These are phyloP conservation scores for Pogonomyrmex californicus DNA, from an alignment of 1,140 invertebrate genomes.

Conservation along the genomic window DNA sequence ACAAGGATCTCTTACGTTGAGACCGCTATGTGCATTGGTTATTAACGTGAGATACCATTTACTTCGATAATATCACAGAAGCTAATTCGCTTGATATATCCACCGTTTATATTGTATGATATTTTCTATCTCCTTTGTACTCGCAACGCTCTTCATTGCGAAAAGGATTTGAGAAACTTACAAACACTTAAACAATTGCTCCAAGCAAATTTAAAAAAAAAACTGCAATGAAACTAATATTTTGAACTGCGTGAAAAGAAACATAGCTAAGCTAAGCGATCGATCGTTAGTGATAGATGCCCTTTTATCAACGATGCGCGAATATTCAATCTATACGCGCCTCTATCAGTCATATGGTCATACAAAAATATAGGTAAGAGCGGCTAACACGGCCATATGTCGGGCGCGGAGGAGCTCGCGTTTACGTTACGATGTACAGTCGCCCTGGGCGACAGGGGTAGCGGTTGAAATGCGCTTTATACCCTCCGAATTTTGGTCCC, in stretches of 20 bases:
- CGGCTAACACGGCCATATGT: constrained; percentile 81
- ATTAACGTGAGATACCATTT: constrained; percentile 29
- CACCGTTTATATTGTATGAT: neutral
- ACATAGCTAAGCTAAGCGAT: neutral
- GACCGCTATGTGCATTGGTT: constrained; percentile 46
- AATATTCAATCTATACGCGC: constrained; percentile 11
- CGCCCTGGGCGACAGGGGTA: constrained; percentile 77
- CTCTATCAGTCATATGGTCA: constrained; percentile 68
- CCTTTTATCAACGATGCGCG: neutral
- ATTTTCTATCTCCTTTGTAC: neutral
- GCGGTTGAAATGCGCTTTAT: constrained; percentile 77
- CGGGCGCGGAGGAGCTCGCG: constrained; percentile 72
- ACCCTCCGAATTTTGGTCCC: constrained; percentile 75
- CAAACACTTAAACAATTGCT: neutral
- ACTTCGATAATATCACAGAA: neutral
- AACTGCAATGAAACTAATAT: neutral
- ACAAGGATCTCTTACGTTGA: constrained; percentile 57
- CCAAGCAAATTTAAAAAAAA: neutral
- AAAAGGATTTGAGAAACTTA: neutral
- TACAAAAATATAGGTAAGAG: constrained; percentile 72
- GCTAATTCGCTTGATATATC: neutral
- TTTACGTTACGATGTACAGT: constrained; percentile 73
- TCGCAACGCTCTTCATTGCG: neutral
- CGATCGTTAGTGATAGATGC: constrained; percentile 9
- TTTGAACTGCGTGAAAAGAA: neutral